phyloP scores from a whole-genome alignment of 2,888 invertebrate species.

The Cinara cedri region DNA sequence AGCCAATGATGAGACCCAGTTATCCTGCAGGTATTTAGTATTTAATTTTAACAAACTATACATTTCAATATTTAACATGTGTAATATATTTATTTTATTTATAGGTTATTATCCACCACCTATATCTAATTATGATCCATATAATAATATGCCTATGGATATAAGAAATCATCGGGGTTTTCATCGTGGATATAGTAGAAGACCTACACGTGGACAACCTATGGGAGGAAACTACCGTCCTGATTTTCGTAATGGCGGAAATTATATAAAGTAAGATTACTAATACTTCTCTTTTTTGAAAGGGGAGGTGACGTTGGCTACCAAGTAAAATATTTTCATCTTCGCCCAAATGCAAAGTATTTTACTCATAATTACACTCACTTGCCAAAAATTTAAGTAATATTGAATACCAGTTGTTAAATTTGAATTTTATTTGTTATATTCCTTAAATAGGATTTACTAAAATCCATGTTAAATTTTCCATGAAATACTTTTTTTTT shows the following conservation, averaged over 20 bases:
- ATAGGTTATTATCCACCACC: slow-evolving; percentile 42
- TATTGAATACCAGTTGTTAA: no score
- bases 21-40: slow-evolving; percentile 16
- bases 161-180: slow-evolving; percentile 49
- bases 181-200: slow-evolving; percentile 46
- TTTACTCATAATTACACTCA: no score
- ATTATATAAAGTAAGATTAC: slow-evolving; percentile 39
- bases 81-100: background rate
- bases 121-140: slow-evolving; percentile 44
- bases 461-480: no score
- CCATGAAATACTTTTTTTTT: no score
- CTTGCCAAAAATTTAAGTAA: no score
- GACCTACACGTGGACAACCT: slow-evolving; percentile 49
- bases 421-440: no score
- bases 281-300: no score
- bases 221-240: slow-evolving; percentile 26
- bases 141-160: slow-evolving; percentile 40
- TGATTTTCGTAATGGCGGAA: slow-evolving; percentile 54
- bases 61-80: background rate
- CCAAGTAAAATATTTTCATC: no score
- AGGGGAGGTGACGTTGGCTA: no score
- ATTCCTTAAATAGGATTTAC: no score
- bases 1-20: slow-evolving; percentile 36
- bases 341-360: no score
- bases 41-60: no score